These are phyloP conservation scores for Toxostoma redivivum DNA, from an alignment of 2,113 vertebrate genomes.

Conservation along the genomic window DNA sequence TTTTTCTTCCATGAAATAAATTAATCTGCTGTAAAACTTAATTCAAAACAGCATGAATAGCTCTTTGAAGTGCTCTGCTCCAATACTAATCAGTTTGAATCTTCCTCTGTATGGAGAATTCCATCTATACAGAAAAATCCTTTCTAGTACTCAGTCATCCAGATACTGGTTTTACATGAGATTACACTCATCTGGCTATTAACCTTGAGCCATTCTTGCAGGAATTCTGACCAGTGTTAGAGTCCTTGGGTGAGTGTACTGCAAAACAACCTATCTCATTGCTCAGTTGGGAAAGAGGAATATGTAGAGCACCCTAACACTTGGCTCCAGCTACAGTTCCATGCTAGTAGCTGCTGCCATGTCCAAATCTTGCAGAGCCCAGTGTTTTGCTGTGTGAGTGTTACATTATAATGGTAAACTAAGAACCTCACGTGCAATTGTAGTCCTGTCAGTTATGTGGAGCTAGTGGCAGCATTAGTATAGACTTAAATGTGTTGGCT, in stretches of 20 bases:
- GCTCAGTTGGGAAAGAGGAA: accelerated
- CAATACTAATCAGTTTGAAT: background rate
- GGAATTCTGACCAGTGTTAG: background rate
- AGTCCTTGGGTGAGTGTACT: background rate
- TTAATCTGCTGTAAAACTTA: background rate
- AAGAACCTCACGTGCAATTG: accelerated
- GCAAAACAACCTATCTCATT: background rate
- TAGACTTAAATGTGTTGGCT: background rate
- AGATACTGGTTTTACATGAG: background rate
- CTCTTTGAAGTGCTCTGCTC: background rate
- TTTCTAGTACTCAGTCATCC: accelerated
- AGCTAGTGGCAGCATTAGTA: background rate
- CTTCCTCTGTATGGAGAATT: accelerated
- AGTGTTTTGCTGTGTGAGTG: accelerated
- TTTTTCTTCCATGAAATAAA: background rate
- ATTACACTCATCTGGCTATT: background rate
- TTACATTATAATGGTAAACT: background rate
- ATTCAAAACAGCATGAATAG: background rate
- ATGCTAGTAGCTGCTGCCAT: background rate
- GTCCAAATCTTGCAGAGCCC: background rate
- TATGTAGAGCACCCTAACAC: background rate
- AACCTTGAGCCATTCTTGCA: background rate
- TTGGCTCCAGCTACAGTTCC: background rate
- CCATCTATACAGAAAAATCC: background rate
- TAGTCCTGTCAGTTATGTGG: background rate